Evolutionary conservation across 2,888 invertebrate species (phyloP).

Genomic region (Drosophila meridionalis): DNA sequence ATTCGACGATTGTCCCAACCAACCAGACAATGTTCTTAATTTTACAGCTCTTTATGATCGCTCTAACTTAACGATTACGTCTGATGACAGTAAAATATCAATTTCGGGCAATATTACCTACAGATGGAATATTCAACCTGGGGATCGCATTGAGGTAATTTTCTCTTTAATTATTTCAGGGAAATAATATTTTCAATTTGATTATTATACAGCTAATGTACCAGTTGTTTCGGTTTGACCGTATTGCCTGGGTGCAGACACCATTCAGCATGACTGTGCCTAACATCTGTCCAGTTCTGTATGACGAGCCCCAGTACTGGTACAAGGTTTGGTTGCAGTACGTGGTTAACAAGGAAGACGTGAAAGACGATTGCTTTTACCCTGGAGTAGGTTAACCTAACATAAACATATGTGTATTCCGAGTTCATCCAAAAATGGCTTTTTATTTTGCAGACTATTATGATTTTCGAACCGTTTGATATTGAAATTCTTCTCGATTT

Average conservation of each 20-base stretch:
- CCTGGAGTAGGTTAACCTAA: constrained; percentile 20
- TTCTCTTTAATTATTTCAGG: neutral
- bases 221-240: neutral
- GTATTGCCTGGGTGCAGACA: constrained; percentile 29
- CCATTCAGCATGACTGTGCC: neutral
- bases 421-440: neutral
- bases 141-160: constrained; percentile 8
- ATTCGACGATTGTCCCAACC: neutral
- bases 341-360: constrained; percentile 18
- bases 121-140: constrained; percentile 21
- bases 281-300: neutral
- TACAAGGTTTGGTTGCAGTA: constrained; percentile 23
- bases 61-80: neutral
- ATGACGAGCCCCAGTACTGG: constrained; percentile 19
- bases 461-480: neutral
- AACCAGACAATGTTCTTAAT: neutral
- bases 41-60: neutral
- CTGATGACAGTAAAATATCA: neutral
- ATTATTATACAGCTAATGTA: neutral
- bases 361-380: constrained; percentile 23
- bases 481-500: neutral
- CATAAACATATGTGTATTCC: neutral
- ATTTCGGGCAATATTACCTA: constrained; percentile 16
- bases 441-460: neutral
- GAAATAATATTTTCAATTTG: neutral